A percentile compares a stretch with the other conserved stretches of the same genome.
Evolutionary conservation across 2,113 vertebrate genomes (phyloP).

Genomic region (Donacobius atricapilla): DNA sequence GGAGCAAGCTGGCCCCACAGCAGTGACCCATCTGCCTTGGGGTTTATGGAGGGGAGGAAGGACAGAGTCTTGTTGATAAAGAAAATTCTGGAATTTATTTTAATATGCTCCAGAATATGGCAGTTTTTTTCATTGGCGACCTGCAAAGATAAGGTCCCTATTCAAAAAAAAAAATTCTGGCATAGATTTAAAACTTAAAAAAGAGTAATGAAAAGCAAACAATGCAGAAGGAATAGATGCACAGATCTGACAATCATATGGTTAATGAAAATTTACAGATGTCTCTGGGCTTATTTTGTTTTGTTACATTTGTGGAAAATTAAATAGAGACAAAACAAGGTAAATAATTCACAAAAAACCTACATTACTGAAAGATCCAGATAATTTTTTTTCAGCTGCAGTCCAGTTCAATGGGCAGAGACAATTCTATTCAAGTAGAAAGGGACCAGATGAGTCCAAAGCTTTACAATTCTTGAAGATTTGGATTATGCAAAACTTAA

Average conservation of each 20-base stretch:
- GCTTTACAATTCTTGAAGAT: not conserved
- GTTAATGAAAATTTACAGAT: not conserved
- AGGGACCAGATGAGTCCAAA: not conserved
- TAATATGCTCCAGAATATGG: not conserved
- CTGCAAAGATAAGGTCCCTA: not conserved
- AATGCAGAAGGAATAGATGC: not conserved
- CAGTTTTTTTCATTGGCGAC: not conserved
- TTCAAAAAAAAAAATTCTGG: not conserved
- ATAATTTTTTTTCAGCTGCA: not conserved
- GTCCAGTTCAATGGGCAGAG: not conserved
- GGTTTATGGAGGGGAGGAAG: not conserved
- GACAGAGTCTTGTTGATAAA: not conserved
- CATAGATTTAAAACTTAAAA: not conserved
- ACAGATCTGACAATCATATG: not conserved
- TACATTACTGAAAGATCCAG: not conserved
- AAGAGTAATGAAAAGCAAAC: not conserved
- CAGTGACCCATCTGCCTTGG: not conserved
- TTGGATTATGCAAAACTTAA: not conserved
- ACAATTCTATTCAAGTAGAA: not conserved
- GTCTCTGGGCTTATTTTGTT: not conserved
- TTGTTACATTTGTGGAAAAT: not conserved
- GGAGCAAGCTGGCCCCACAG: not conserved
- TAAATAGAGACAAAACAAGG: not conserved
- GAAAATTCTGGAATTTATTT: not conserved
- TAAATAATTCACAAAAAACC: not conserved